Evolutionary conservation across 2,888 invertebrate species (phyloP).

Genomic region (Prosapia bicincta): DNA sequence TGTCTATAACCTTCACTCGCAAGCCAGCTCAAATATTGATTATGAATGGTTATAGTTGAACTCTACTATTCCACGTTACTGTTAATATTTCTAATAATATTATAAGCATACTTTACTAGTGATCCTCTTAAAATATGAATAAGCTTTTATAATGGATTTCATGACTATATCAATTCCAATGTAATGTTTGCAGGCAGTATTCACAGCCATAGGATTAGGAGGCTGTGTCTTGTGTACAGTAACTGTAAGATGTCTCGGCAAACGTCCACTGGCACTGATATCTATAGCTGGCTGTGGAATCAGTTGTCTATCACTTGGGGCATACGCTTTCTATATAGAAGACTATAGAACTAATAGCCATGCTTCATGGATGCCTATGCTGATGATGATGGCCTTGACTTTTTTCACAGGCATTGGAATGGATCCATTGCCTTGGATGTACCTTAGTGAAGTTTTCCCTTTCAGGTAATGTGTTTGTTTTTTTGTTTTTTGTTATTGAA

Average conservation of each 20-base stretch:
- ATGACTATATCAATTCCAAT: background rate
- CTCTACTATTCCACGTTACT: no score
- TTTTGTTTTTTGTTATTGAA: no score
- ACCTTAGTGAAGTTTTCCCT: conserved; percentile 56
- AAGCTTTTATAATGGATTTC: background rate
- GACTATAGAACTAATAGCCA: conserved; percentile 45
- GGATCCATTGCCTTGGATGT: conserved; percentile 53
- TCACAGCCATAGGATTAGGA: conserved; percentile 51
- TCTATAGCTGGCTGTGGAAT: conserved; percentile 49
- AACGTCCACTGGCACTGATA: conserved; percentile 50
- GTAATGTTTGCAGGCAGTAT: conserved; percentile 47
- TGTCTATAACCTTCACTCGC: no score
- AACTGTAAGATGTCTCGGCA: conserved; percentile 49
- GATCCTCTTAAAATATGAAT: background rate
- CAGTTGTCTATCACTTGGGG: conserved; percentile 48
- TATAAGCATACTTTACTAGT: background rate
- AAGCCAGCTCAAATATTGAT: no score
- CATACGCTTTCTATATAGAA: conserved; percentile 48
- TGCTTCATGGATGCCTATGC: conserved; percentile 47
- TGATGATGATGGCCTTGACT: conserved; percentile 48
- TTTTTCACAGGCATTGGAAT: conserved; percentile 47
- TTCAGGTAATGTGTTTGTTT: no score
- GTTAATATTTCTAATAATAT: no score
- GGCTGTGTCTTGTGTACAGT: conserved; percentile 48
- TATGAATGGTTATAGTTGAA: no score